Percentiles rank a stretch among this genome's conserved stretches.
Conservation (phyloP, 2,888 invertebrate genomes). For the Monochamus alternatus region DNA sequence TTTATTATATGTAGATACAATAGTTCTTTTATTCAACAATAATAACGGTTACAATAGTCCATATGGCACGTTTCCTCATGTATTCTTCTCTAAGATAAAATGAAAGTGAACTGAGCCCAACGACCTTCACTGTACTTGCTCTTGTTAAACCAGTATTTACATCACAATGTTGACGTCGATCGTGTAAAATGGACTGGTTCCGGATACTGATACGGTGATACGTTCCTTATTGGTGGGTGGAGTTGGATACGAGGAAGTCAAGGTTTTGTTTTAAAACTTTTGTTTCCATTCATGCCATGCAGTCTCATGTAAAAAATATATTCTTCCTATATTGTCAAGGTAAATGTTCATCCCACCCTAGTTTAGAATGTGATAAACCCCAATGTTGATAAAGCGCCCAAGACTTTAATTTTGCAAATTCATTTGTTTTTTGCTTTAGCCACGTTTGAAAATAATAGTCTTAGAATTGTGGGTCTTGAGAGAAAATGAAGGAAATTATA, state of each 20-base stretch:
- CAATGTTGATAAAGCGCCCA: no score
- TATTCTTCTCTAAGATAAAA: constrained; percentile 34
- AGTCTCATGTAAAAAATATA: neutral
- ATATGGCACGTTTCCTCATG: neutral
- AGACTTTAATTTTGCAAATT: no score
- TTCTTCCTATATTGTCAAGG: no score
- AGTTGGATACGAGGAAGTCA: constrained; percentile 34
- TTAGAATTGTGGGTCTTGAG: no score
- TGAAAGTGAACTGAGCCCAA: constrained; percentile 53
- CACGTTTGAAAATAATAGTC: no score
- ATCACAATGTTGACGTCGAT: constrained; percentile 47
- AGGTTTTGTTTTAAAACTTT: constrained; percentile 30
- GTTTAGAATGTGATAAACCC: no score
- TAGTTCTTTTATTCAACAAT: neutral
- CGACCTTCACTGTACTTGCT: constrained; percentile 54
- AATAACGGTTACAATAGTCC: neutral
- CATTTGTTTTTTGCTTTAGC: no score
- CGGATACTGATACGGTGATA: constrained; percentile 44
- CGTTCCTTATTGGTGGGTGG: constrained; percentile 33
- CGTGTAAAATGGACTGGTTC: constrained; percentile 42
- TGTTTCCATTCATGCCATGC: neutral
- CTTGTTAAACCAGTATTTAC: constrained; percentile 53
- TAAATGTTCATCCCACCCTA: no score
- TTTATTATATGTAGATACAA: no score
- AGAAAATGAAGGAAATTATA: no score